Evolutionary conservation across 2,888 invertebrate genomes (phyloP).

Genomic region (Sarcophaga carnaria): DNA sequence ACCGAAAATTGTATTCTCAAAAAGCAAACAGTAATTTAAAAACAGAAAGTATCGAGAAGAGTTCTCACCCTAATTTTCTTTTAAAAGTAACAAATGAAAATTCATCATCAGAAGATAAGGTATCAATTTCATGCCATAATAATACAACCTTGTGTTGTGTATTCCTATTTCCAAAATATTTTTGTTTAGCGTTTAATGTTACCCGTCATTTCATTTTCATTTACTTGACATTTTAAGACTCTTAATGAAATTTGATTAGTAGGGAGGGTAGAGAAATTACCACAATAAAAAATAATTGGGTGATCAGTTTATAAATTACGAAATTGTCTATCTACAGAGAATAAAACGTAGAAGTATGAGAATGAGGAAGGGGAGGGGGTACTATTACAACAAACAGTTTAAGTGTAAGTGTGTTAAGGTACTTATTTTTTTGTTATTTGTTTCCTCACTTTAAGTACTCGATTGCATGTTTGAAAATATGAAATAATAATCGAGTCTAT

Average conservation of each 20-base stretch:
- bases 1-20: too few relatives aligned
- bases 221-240: constrained; percentile 37
- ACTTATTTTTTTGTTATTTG: constrained; percentile 2
- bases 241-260: constrained; percentile 40
- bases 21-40: too few relatives aligned
- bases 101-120: too few relatives aligned
- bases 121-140: too few relatives aligned
- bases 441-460: constrained; percentile 47
- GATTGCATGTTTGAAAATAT: constrained; percentile 59
- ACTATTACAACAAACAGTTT: not conserved
- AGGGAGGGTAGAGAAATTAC: constrained; percentile 25
- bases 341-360: too few relatives aligned
- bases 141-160: constrained; percentile 9
- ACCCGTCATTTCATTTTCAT: constrained; percentile 9
- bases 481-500: constrained; percentile 41
- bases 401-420: not conserved
- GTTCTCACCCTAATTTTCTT: too few relatives aligned
- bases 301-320: constrained; percentile 39
- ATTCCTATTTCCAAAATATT: constrained; percentile 6
- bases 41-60: too few relatives aligned
- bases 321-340: not conserved
- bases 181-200: constrained; percentile 21
- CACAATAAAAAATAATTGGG: constrained; percentile 29
- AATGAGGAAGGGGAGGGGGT: too few relatives aligned
- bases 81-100: too few relatives aligned